phyloP scores from a whole-genome alignment of 1,140 invertebrate genomes.

The Anoplophora glabripennis region DNA sequence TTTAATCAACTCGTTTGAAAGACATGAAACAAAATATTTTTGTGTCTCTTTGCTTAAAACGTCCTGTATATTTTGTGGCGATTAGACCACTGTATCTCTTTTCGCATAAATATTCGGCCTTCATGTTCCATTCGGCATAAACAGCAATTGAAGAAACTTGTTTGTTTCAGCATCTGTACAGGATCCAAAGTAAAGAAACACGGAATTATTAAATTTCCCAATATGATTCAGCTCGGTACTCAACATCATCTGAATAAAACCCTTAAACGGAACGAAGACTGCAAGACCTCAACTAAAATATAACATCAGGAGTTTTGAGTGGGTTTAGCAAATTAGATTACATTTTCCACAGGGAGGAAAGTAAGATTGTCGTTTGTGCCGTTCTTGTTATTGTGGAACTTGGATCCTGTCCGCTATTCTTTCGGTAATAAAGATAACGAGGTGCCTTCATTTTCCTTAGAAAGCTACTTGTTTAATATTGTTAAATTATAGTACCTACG shows the following conservation, averaged over 20 bases:
- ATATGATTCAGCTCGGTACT: too few species aligned
- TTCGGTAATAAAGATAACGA: constrained; percentile 27
- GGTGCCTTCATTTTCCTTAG: constrained; percentile 23
- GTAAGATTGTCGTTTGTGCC: constrained; percentile 17
- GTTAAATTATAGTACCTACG: constrained; percentile 17
- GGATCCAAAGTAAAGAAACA: too few species aligned
- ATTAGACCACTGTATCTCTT: too few species aligned
- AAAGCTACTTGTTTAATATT: constrained; percentile 23
- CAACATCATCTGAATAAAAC: constrained; percentile 1
- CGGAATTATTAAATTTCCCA: too few species aligned
- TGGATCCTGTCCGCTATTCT: constrained; percentile 17
- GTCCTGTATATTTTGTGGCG: too few species aligned
- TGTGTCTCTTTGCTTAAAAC: too few species aligned
- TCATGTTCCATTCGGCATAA: too few species aligned
- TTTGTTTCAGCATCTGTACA: too few species aligned
- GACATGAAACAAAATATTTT: too few species aligned
- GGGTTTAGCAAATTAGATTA: constrained; percentile 37
- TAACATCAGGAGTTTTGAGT: constrained; percentile 31
- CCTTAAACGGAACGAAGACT: neutral
- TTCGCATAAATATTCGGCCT: too few species aligned
- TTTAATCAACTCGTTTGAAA: neutral
- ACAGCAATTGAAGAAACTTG: too few species aligned
- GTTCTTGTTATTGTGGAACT: constrained; percentile 11
- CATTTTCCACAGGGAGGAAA: constrained; percentile 29
- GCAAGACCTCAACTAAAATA: constrained; percentile 23